Evolutionary conservation across 1,140 invertebrate species (phyloP).

Genomic region (Babylonia areolata): DNA sequence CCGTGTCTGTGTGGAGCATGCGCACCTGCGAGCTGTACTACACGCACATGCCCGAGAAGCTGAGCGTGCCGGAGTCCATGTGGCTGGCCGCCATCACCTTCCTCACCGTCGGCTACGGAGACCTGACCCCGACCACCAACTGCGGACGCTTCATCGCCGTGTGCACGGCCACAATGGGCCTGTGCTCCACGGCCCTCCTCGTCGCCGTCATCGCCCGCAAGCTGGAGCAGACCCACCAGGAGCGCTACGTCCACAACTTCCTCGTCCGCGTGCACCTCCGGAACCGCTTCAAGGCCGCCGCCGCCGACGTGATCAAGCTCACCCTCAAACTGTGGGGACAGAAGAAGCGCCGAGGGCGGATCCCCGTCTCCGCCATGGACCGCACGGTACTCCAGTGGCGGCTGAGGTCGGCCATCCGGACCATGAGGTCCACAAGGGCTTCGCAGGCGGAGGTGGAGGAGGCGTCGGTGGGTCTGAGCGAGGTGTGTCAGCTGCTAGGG

Average conservation of each 20-base stretch:
- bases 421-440: conserved; percentile 36
- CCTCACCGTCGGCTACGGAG: conserved; percentile 74
- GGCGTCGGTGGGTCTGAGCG: conserved; percentile 48
- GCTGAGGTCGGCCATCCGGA: conserved; percentile 43
- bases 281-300: conserved; percentile 69
- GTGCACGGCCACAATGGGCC: conserved; percentile 73
- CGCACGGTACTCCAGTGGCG: conserved; percentile 38
- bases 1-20: conserved; percentile 72
- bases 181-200: conserved; percentile 74
- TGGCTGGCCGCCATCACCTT: conserved; percentile 75
- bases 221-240: conserved; percentile 72
- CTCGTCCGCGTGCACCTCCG: conserved; percentile 72
- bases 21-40: conserved; percentile 72
- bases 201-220: conserved; percentile 74
- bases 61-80: conserved; percentile 65
- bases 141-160: conserved; percentile 75
- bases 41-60: conserved; percentile 50
- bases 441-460: conserved; percentile 34
- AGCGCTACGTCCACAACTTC: conserved; percentile 76
- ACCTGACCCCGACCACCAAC: conserved; percentile 69
- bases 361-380: conserved; percentile 17
- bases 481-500: conserved; percentile 38
- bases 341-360: conserved; percentile 2
- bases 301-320: conserved; percentile 72
- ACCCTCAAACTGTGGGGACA: conserved; percentile 57